Conservation (phyloP, 2,797 vertebrate genomes). For the Phrynocephalus guinanensis region DNA sequence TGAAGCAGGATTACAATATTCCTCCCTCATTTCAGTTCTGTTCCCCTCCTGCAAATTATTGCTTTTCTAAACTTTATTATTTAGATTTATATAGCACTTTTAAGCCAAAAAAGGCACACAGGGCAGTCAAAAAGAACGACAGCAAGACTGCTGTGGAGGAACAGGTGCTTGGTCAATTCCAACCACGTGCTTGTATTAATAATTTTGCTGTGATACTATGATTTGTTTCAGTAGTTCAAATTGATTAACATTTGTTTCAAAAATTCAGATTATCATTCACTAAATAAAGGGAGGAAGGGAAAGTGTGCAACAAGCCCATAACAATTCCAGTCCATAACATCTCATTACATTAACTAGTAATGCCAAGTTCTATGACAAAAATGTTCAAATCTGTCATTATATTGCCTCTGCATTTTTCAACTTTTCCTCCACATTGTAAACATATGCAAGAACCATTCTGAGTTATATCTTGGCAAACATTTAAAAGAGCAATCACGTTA, state of each 20-base stretch:
- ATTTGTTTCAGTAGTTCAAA: too few species aligned
- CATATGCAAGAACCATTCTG: constrained; percentile 31
- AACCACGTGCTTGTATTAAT: constrained; percentile 58
- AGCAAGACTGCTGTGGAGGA: constrained; percentile 54
- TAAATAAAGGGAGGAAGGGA: constrained; percentile 35
- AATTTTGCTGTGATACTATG: constrained; percentile 52
- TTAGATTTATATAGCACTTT: neutral
- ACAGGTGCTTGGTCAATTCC: constrained; percentile 47
- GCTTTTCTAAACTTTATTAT: constrained; percentile 29
- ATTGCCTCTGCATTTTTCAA: constrained; percentile 48
- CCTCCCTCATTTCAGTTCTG: neutral
- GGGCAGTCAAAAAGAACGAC: constrained; percentile 13
- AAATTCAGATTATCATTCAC: constrained; percentile 63
- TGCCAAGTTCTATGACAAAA: constrained; percentile 61
- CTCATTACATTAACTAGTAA: constrained; percentile 66
- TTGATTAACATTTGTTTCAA: constrained; percentile 55
- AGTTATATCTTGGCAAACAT: neutral
- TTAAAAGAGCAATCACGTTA: constrained; percentile 8
- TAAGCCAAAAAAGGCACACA: neutral
- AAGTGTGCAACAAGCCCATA: constrained; percentile 65
- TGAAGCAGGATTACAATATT: neutral
- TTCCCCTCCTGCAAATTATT: neutral
- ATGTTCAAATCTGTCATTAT: constrained; percentile 63
- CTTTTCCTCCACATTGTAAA: neutral
- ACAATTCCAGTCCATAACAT: constrained; percentile 59